Base-by-base conservation (phyloP, 2,888 invertebrate genomes). In the Aradus depressus region DNA sequence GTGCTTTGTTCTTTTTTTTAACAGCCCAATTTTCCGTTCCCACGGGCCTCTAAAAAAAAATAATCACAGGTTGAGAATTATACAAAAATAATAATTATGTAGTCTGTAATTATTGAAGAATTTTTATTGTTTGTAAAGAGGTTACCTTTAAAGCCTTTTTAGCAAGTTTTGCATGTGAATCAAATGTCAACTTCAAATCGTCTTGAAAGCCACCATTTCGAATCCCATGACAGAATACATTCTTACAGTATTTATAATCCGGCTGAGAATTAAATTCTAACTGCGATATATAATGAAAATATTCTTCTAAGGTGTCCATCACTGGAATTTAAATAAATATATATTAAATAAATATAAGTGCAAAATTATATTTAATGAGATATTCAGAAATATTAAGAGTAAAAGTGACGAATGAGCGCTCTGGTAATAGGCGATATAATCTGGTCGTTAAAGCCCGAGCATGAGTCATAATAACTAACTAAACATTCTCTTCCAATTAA, bases 211-310 rank as follows among this genome's bases (percentile, higher is more conserved):
- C 77, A 58, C 74, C 73, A 51, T 75, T 74, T 37, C 72, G 66
- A 32, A 85, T 69, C 58, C 82, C 84, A 53, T 74, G 75, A 58
- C 70, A 72, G 60, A 90, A 81, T 28, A 88, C 66, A 57, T 72
- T 75, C 60, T 79, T 76, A 62, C 81, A 82, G 57, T 76, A 77
- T 18, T 77, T 73, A 65, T 89, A 90, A 64, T 87, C 78, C 1
- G 89, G 90, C 61, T 76, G 73, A 55, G 83, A 80, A 44, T 79
- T 78, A 64, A 84, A 88, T 26, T 79, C 75, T 35, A 90, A 68
- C 59, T 76, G 75, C 34, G 76, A 74, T 18, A 87, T 76, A 63
- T 84, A 82, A 54, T 76, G 71, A 54, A 89, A 72, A 65, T 79
- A 88, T 62, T 81, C 79, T 51, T 39, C 31, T 19, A 31, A 22